Evolutionary conservation across 2,797 vertebrate species (phyloP).

Genomic region (Schizothorax lantsangensis): DNA sequence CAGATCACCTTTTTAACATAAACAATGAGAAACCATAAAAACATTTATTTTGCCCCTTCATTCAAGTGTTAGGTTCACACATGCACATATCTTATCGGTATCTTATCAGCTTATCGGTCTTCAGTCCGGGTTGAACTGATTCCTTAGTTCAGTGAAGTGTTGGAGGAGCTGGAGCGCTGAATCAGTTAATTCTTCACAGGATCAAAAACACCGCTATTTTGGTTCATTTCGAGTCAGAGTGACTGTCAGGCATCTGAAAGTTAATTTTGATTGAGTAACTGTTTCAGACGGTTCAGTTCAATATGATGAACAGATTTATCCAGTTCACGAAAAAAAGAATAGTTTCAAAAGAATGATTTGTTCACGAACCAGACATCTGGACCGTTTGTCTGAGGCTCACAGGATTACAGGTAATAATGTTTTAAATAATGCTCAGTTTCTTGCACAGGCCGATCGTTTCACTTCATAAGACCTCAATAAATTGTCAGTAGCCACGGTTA

Average conservation of each 20-base stretch:
- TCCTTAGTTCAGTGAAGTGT: too few relatives aligned
- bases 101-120: too few relatives aligned
- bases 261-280: background rate
- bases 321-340: background rate
- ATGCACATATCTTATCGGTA: too few relatives aligned
- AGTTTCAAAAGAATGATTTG: background rate
- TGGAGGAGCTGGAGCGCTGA: background rate
- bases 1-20: background rate
- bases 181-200: background rate
- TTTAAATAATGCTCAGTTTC: too few relatives aligned
- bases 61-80: background rate
- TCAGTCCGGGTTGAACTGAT: background rate
- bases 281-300: background rate
- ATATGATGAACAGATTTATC: background rate
- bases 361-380: too few relatives aligned
- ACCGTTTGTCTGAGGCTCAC: too few relatives aligned
- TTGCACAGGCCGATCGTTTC: too few relatives aligned
- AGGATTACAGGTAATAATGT: too few relatives aligned
- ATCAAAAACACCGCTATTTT: background rate
- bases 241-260: background rate
- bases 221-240: background rate
- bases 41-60: background rate
- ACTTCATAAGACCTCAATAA: too few relatives aligned
- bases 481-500: too few relatives aligned
- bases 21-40: background rate